Base-by-base conservation (phyloP, 2,888 invertebrate genomes). In the Idaea aversata region DNA sequence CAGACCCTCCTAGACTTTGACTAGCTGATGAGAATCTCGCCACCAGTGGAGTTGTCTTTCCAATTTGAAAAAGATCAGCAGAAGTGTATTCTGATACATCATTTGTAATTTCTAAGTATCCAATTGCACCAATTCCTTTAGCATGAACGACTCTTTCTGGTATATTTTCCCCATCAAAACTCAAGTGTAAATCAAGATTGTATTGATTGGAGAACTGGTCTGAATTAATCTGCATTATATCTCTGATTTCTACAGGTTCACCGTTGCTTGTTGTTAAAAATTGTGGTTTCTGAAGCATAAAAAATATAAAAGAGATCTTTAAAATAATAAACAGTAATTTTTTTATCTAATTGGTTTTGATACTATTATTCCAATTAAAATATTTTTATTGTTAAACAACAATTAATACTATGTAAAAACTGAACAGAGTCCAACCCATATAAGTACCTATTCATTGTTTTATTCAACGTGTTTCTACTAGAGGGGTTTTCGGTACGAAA, bases 81-180 rank as follows among this genome's bases (percentile, higher is more conserved):
- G 95, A 96, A 64, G 93, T 93, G 81, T 97, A 97, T 77, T 95
- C 94, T 0, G 94, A 94, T 61, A 97, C 96, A 82, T 97, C 97
- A 75, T 97, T 94, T 0, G 97, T 97, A 4, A 97, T 96, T 86
- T 97, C 96, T 75, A 97, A 97, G 78, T 96, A 96, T 1, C 96
- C 97, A 81, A 96, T 96, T 2, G 97, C 97, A 15, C 96, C 98
- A 58, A 96, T 96, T 68, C 98, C 98, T 89, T 98, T 98, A 0
- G 98, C 98, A 83, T 98, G 98, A 1, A 97, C 98, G 0, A 98
- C 96, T 74, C 98, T 94, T 83, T 98, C 98, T 0, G 98, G 98
- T 77, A 98, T 98, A 66, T 98, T 94, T 85, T 98, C 98, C 34
- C 97, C 93, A 81, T 95, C 95, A 77, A 97, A 96, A 81, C 97